Evolutionary conservation across 2,797 vertebrate genomes (phyloP).

Genomic region (Labeo calbasu): DNA sequence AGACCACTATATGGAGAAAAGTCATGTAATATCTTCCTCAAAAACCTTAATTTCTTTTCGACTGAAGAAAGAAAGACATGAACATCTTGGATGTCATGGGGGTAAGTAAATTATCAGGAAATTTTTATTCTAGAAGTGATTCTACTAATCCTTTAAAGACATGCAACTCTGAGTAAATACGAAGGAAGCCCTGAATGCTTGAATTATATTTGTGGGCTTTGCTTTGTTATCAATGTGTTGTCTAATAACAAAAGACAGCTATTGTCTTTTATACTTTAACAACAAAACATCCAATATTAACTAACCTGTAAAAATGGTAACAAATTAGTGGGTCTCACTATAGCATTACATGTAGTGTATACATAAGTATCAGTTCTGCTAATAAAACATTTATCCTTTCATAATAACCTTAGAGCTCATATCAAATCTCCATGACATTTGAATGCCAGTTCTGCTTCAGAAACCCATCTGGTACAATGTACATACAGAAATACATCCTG

Average conservation of each 20-base stretch:
- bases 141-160: not conserved
- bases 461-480: too few species aligned
- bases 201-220: not conserved
- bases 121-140: too few species aligned
- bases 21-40: too few species aligned
- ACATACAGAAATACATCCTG: not conserved
- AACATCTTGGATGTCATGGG: too few species aligned
- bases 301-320: not conserved
- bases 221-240: not conserved
- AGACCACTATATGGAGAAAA: too few species aligned
- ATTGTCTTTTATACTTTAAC: not conserved
- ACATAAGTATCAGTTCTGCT: not conserved
- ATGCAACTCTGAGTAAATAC: not conserved
- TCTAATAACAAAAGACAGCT: not conserved
- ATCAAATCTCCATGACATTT: not conserved
- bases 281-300: not conserved
- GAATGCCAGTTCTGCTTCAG: not conserved
- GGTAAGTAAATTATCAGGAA: too few species aligned
- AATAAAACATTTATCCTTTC: constrained; percentile 4
- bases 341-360: not conserved
- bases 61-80: too few species aligned
- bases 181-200: not conserved
- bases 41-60: too few species aligned
- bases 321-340: not conserved
- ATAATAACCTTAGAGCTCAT: not conserved